Conservation (phyloP, 2,888 invertebrate species). For the Acrocera orbiculus region DNA sequence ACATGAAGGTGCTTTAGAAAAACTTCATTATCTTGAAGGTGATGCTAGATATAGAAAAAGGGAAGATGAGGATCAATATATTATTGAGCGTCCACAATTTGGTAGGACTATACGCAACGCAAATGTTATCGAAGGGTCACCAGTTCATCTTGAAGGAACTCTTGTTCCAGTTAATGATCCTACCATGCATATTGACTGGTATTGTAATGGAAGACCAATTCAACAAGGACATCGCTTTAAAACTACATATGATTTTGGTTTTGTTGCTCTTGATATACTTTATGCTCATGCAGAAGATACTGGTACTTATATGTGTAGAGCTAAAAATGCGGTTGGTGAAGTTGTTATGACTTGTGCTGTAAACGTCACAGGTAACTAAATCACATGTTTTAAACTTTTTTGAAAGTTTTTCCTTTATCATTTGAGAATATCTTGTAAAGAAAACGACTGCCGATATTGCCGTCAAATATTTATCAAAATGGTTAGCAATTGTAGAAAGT, state of each 20-base stretch:
- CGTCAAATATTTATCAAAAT: too few species aligned
- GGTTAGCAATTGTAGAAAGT: too few species aligned
- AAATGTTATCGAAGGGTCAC: conserved; percentile 68
- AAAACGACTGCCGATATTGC: too few species aligned
- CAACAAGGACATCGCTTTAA: conserved; percentile 89
- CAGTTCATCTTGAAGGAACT: conserved; percentile 85
- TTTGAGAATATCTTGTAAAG: too few species aligned
- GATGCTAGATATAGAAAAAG: conserved; percentile 57
- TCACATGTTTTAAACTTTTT: too few species aligned
- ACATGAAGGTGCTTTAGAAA: conserved; percentile 80
- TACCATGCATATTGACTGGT: conserved; percentile 98
- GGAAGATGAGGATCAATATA: conserved; percentile 51
- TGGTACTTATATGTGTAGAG: conserved; percentile 92
- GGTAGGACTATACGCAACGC: conserved; percentile 76
- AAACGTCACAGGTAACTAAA: conserved; percentile 69
- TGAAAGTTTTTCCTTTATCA: too few species aligned
- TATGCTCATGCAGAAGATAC: conserved; percentile 95
- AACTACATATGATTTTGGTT: conserved; percentile 93
- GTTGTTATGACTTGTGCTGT: conserved; percentile 86
- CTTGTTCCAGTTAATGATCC: conserved; percentile 95
- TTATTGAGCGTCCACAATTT: conserved; percentile 76
- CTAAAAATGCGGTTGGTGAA: conserved; percentile 87
- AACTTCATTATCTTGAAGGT: conserved; percentile 83
- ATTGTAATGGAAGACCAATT: conserved; percentile 83
- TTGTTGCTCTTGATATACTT: conserved; percentile 87